phyloP scores from a whole-genome alignment of 2,113 vertebrate genomes.

The Camelus bactrianus region DNA sequence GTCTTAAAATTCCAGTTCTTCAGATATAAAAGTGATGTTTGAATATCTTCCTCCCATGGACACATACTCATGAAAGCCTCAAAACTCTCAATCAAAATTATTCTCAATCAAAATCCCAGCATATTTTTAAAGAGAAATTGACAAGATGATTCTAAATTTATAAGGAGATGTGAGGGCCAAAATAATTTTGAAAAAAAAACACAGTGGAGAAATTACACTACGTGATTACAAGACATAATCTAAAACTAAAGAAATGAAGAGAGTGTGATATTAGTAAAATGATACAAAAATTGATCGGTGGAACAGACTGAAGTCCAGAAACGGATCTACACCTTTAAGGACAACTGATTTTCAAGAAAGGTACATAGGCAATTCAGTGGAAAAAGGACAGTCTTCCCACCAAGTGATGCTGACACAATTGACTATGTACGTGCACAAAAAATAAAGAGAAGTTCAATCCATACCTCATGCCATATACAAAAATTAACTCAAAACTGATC shows the following conservation, averaged over 20 bases:
- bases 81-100: background rate
- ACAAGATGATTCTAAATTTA: slow-evolving; percentile 41
- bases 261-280: background rate
- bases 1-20: slow-evolving; percentile 60
- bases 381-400: background rate
- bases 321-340: background rate
- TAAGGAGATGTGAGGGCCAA: slow-evolving; percentile 10
- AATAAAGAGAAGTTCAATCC: background rate
- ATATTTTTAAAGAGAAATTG: slow-evolving; percentile 61
- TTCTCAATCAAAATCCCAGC: slow-evolving; percentile 6
- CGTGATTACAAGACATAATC: slow-evolving; percentile 11
- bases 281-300: background rate
- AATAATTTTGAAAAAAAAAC: slow-evolving; percentile 45
- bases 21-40: slow-evolving; percentile 65
- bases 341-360: background rate
- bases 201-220: background rate
- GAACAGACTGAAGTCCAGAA: slow-evolving; percentile 4
- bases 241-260: slow-evolving; percentile 38
- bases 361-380: background rate
- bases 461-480: background rate
- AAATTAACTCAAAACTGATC: slow-evolving; percentile 10
- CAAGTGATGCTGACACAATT: background rate
- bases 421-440: background rate
- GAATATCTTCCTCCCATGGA: slow-evolving; percentile 27
- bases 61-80: background rate